Conservation (phyloP, 2,113 vertebrate genomes). For the Cariama cristata region DNA sequence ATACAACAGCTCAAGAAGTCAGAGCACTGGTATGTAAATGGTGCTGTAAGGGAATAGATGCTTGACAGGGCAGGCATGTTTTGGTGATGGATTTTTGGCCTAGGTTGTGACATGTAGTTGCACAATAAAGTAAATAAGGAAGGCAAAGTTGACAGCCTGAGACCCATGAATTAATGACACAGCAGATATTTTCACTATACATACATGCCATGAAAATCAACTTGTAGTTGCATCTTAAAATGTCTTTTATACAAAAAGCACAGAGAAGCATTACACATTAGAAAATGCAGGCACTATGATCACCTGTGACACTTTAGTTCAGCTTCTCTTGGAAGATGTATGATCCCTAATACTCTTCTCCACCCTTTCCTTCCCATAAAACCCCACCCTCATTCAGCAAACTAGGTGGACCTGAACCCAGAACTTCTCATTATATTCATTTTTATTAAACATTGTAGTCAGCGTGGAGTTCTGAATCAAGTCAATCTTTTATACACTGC, state of each 20-base stretch:
- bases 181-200: background rate
- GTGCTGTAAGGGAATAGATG: background rate
- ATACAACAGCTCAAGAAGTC: background rate
- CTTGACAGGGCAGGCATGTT: background rate
- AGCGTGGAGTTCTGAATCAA: background rate
- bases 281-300: background rate
- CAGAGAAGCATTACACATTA: background rate
- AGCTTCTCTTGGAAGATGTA: background rate
- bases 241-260: background rate
- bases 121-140: conserved; percentile 33
- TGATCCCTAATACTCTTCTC: background rate
- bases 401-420: background rate
- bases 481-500: background rate
- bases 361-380: background rate
- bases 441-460: background rate
- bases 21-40: background rate
- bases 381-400: background rate
- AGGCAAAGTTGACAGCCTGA: background rate
- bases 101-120: background rate
- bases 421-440: background rate
- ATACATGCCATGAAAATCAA: background rate
- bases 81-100: background rate
- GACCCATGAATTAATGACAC: background rate
- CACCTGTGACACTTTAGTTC: background rate
- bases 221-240: background rate